Conservation (phyloP, 2,888 invertebrate genomes). For the Ophioninae sp. region DNA sequence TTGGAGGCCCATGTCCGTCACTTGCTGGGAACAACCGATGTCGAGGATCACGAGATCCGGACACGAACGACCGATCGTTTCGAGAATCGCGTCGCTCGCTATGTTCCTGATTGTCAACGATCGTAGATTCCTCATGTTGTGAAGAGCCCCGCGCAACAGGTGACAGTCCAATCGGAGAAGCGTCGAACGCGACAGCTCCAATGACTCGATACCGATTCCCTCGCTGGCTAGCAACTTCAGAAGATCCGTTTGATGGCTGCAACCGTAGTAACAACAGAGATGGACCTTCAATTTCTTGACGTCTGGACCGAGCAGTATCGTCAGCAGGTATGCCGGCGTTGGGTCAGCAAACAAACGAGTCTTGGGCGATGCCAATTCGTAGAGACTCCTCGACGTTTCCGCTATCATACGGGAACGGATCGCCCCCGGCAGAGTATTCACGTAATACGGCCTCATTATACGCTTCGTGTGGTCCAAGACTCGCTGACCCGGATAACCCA, state of each 20-base stretch:
- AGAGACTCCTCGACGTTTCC: constrained; percentile 78
- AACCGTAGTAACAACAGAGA: constrained; percentile 81
- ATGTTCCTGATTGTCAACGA: constrained; percentile 80
- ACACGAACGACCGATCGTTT: constrained; percentile 79
- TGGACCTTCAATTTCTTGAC: constrained; percentile 78
- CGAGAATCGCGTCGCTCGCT: constrained; percentile 79
- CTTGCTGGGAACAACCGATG: constrained; percentile 80
- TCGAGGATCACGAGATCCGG: constrained; percentile 78
- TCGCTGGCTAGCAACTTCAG: constrained; percentile 78
- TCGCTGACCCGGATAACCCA: constrained; percentile 74
- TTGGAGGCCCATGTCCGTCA: constrained; percentile 79
- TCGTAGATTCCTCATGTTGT: constrained; percentile 76
- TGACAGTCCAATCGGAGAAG: constrained; percentile 79
- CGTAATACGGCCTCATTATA: constrained; percentile 78
- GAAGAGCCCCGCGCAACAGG: constrained; percentile 77
- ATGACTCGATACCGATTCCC: constrained; percentile 77
- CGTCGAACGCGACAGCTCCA: constrained; percentile 79
- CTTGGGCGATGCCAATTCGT: constrained; percentile 77
- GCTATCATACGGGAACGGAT: constrained; percentile 78
- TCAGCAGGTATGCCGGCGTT: constrained; percentile 79
- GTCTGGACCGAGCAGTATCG: constrained; percentile 79
- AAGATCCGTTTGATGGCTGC: constrained; percentile 80
- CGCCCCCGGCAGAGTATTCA: constrained; percentile 77
- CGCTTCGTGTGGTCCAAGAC: constrained; percentile 77
- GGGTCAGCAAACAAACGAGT: constrained; percentile 78